Evolutionary conservation across 2,888 invertebrate species (phyloP), one percentile per base, ranked within the genome.

Genomic region (Nomada lathburiana): DNA sequence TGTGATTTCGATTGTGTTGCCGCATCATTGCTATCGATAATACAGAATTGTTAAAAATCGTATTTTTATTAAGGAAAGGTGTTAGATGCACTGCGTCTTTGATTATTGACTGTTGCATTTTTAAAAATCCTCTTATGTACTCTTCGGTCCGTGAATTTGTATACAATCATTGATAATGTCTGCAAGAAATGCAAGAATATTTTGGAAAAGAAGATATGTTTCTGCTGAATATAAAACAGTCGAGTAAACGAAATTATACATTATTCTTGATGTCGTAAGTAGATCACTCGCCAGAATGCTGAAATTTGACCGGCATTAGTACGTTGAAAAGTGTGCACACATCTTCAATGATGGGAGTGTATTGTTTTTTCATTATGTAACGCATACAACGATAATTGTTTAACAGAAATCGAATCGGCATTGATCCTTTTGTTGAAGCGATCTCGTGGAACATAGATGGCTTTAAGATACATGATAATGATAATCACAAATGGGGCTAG

Each of bases 401-500:
- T 29, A 9, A 42, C 10, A 53, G 26, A 42, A 72, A 63, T 63
- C 23, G 10, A 16, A 23, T 42, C 20, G 55, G 59, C 42, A 57
- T 44, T 29, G 42, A 44, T 69, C 18, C 11, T 10, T 52, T 44
- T 20, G 13, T 23, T 55, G 71, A 63, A 47, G 63, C 63, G 57
- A 20, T 47, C 55, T 71, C 36, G 47, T 0, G 23, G 63, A 75
- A 44, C 63, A 52, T n/a, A 53, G 63, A 63, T 55, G 55, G 44
- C 57, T 62, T 47, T 26, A 47, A 13, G 16, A 10, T 76, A 4
- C 13, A 26, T 59, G 36, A 20, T 55, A 60, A 62, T 67, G 44
- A 7, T 29, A 72, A 53, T 26, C n/a, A 11, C 29, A 16, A 47
- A 77, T 13, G 42, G 68, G 78, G 78, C 62, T 64, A 53, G 59